phyloP scores from a whole-genome alignment of 2,113 vertebrate species.

The Odobenus rosmarus region DNA sequence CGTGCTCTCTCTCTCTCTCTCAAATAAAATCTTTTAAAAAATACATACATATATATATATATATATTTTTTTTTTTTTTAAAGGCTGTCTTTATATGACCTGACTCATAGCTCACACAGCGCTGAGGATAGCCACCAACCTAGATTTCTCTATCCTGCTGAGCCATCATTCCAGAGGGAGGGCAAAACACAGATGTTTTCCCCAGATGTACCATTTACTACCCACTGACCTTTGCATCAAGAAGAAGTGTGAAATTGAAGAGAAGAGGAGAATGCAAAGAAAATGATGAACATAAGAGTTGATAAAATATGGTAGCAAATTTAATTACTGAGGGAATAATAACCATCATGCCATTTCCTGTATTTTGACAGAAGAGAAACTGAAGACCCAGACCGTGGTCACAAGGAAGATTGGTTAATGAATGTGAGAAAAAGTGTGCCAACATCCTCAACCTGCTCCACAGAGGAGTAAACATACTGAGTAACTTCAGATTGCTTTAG shows the following conservation, averaged over 20 bases:
- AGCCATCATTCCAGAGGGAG: neutral
- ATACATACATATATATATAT: neutral
- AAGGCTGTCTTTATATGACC: neutral
- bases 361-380: neutral
- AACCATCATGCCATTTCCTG: neutral
- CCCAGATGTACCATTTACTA: neutral
- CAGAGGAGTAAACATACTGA: neutral
- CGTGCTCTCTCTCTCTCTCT: neutral
- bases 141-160: neutral
- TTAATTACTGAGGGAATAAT: neutral
- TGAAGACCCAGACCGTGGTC: neutral
- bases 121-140: neutral
- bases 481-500: neutral
- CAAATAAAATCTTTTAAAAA: neutral
- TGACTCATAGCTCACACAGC: neutral
- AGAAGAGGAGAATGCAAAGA: neutral
- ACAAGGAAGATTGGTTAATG: neutral
- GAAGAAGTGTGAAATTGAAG: constrained; percentile 11
- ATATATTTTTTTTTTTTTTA: neutral
- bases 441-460: neutral
- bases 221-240: neutral
- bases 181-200: neutral
- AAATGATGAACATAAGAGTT: neutral
- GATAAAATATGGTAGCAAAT: neutral
- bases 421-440: neutral